These are phyloP conservation scores for Olivierus martensii DNA, from an alignment of 1,140 invertebrate species.

Conservation along the genomic window DNA sequence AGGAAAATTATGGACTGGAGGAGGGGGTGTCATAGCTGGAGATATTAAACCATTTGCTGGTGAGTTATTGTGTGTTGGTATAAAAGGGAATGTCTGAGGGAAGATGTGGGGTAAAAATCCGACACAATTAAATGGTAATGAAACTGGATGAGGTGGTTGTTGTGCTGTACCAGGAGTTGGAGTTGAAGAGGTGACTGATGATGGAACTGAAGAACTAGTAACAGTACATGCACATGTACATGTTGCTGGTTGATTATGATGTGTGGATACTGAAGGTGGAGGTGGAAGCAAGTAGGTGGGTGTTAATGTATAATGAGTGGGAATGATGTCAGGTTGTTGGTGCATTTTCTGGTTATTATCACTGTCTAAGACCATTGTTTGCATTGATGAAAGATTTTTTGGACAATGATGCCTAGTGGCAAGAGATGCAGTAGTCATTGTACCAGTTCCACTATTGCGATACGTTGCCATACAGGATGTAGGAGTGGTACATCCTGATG, in stretches of 20 bases:
- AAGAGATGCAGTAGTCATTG: slow-evolving; percentile 6
- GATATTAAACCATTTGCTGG: slow-evolving; percentile 13
- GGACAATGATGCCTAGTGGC: background rate
- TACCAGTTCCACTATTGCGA: slow-evolving; percentile 8
- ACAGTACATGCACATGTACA: slow-evolving; percentile 8
- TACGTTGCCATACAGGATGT: slow-evolving; percentile 8
- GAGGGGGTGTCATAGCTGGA: slow-evolving; percentile 5
- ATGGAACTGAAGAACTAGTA: slow-evolving; percentile 9
- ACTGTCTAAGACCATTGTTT: background rate
- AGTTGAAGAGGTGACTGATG: slow-evolving; percentile 10
- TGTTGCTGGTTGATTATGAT: slow-evolving; percentile 1
- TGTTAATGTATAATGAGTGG: slow-evolving; percentile 2
- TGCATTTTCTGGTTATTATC: background rate
- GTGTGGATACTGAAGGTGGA: background rate
- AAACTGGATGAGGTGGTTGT: slow-evolving; percentile 3
- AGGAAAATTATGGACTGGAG: slow-evolving; percentile 6
- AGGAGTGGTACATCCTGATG: slow-evolving; percentile 11
- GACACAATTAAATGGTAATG: slow-evolving; percentile 1
- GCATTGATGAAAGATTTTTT: slow-evolving; percentile 1
- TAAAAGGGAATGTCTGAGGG: slow-evolving; percentile 14
- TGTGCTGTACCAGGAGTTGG: slow-evolving; percentile 3
- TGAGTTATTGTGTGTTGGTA: slow-evolving; percentile 4
- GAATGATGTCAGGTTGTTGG: background rate
- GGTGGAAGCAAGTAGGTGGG: background rate
- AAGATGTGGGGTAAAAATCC: slow-evolving; percentile 9